phyloP scores from a whole-genome alignment of 2,797 vertebrate species.

The Acrossocheilus wenchowensis region DNA sequence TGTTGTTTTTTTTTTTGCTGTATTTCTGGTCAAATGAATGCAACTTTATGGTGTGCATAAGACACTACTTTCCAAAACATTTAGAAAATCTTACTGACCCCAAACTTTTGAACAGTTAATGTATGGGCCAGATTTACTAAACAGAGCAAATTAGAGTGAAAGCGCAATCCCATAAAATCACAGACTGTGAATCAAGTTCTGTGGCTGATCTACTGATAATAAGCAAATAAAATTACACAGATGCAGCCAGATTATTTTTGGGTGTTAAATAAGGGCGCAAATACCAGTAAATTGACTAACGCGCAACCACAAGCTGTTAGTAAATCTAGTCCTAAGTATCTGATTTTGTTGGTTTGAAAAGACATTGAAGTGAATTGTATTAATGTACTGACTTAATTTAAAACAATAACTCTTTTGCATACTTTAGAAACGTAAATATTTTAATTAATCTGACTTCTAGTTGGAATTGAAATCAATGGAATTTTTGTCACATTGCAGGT shows the following conservation, averaged over 20 bases:
- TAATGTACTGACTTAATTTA: background rate
- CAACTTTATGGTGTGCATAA: background rate
- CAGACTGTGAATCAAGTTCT: no score
- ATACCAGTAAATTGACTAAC: background rate
- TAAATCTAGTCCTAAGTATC: no score
- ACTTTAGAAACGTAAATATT: background rate
- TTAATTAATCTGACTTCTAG: background rate
- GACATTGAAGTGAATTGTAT: background rate
- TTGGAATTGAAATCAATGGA: background rate
- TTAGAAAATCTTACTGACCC: background rate
- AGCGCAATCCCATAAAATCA: no score
- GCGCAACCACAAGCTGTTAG: background rate
- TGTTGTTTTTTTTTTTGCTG: background rate
- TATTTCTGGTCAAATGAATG: background rate
- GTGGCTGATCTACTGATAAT: no score
- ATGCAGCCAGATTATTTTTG: no score
- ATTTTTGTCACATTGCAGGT: background rate
- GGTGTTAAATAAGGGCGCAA: background rate
- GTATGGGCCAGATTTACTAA: no score
- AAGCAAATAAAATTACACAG: no score
- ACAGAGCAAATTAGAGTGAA: no score
- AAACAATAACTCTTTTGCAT: background rate
- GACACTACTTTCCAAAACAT: background rate
- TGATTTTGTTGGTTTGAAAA: background rate
- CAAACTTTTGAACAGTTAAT: background rate